Base-by-base conservation (phyloP, 2,888 invertebrate species). In the Anagyrus pseudococci region DNA sequence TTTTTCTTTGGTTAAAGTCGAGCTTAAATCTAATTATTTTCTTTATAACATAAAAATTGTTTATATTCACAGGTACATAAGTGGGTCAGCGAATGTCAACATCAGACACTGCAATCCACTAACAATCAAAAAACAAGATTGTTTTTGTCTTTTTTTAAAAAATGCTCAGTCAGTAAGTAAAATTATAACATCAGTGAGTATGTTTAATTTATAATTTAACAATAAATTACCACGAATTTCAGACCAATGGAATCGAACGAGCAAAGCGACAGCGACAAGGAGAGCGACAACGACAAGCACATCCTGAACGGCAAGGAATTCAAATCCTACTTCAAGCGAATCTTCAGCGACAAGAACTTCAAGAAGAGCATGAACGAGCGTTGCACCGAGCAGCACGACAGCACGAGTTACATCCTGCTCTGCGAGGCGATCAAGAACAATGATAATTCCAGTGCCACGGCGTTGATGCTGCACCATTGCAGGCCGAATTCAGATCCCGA, bases 361-460 rank as follows among this genome's bases (percentile, higher is more conserved):
- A 43, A 33, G 7, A 37, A 56, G 20, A 44, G 56, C n/a, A 62
- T 56, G 61, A 62, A 50, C 26, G 46, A 56, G 19, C 40, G 61
- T 41, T 50, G 44, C 26, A 40, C 15, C 25, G 33, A 25, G 3
- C 37, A 19, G 15, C 50, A 56, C 25, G 56, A 62, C 33, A 56
- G 56, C 44, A 56, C 56, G 13, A 43, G 43, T 19, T 62, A 62
- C 22, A 56, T 62, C 22, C 50, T 62, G 10, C 15, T 62, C 19
- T 62, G 61, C 22, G 61, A 55, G 37, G 61, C 61, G 15, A 62
- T 62, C 26, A 44, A 56, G 49, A 40, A 56, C 20, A 56, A 56
- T 43, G 56, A 56, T 37, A 54, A 25, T 17, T 29, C 20, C n/a
- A 56, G 37, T 43, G 61, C 61, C 4, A 55, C 44, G 25, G 19